Conservation (phyloP, 2,888 invertebrate genomes). For the Diadegma fenestrale region DNA sequence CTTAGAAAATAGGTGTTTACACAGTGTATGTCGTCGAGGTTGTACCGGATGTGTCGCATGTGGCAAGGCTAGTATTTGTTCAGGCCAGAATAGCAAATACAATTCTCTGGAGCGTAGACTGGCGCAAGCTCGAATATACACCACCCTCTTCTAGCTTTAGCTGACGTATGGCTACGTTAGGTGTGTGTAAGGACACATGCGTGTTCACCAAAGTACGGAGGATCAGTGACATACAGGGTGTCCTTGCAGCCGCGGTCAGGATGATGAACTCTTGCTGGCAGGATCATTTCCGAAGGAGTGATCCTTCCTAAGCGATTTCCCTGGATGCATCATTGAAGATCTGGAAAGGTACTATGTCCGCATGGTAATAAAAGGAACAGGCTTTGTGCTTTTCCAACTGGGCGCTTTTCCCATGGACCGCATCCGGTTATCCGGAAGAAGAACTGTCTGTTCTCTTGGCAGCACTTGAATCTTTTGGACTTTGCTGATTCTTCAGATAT, state of each 20-base stretch:
- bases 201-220: neutral
- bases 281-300: too few species aligned
- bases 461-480: neutral
- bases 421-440: too few species aligned
- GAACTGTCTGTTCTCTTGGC: too few species aligned
- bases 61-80: conserved; percentile 72
- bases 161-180: conserved; percentile 7
- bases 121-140: conserved; percentile 36
- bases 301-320: too few species aligned
- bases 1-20: conserved; percentile 69
- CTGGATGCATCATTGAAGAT: too few species aligned
- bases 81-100: conserved; percentile 73
- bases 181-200: neutral
- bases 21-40: conserved; percentile 63
- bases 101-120: conserved; percentile 61
- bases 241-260: neutral
- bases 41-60: conserved; percentile 69
- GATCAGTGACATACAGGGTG: neutral
- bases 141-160: conserved; percentile 20
- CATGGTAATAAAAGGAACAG: too few species aligned
- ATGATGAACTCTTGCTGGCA: neutral
- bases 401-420: too few species aligned
- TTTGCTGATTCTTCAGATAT: neutral
- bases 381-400: too few species aligned
- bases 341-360: too few species aligned